Evolutionary conservation across 2,888 invertebrate genomes (phyloP).

Genomic region (Homarus gammarus): DNA sequence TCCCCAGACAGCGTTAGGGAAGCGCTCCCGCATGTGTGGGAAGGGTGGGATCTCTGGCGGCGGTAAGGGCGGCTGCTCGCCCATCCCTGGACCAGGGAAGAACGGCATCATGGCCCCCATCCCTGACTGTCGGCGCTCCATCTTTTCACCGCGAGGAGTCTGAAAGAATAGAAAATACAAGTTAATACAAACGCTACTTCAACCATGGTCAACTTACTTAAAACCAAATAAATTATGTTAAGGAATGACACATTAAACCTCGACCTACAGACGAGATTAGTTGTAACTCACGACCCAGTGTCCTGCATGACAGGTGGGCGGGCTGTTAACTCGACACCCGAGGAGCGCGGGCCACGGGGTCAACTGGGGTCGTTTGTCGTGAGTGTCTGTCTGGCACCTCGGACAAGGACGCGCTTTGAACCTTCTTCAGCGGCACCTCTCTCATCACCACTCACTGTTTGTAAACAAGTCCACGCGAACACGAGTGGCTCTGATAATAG

Average conservation of each 20-base stretch:
- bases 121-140: slow-evolving; percentile 74
- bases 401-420: slow-evolving; percentile 3
- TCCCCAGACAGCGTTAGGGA: slow-evolving; percentile 75
- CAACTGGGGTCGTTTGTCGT: background rate
- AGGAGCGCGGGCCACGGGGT: no score
- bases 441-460: slow-evolving; percentile 21
- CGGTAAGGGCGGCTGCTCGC: slow-evolving; percentile 69
- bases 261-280: no score
- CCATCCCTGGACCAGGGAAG: slow-evolving; percentile 74
- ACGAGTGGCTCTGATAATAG: background rate
- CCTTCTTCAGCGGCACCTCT: background rate
- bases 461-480: slow-evolving; percentile 20
- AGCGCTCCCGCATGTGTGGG: slow-evolving; percentile 74
- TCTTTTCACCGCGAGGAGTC: slow-evolving; percentile 76
- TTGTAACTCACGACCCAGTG: no score
- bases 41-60: slow-evolving; percentile 73
- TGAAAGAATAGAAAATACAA: slow-evolving; percentile 55
- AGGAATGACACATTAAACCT: no score
- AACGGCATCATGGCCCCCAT: slow-evolving; percentile 76
- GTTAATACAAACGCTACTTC: no score
- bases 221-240: no score
- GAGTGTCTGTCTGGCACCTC: background rate
- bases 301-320: no score
- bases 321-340: no score
- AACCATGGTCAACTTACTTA: no score